Evolutionary conservation across 2,797 vertebrate species (phyloP), one percentile per base, ranked within the genome.

Genomic region (Liasis olivaceus): DNA sequence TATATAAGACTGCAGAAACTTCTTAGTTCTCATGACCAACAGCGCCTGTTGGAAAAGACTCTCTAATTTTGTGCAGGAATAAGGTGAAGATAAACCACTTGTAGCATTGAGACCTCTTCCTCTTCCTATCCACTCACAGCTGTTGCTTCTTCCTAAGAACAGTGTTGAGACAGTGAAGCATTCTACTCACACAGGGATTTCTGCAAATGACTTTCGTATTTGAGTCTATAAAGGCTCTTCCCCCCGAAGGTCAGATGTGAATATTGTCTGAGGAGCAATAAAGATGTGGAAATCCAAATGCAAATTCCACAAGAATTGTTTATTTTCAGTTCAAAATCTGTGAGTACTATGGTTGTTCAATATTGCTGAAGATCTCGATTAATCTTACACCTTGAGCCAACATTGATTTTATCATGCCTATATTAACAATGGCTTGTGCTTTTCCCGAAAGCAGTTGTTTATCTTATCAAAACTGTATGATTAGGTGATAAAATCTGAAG

Each of bases 401-500:
- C 64, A 92, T 95, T 93, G 22, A 94, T 64, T 26, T 86, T 3
- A 56, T n/a, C 0, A 0, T 91, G 60, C 62, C 3, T 92, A 14
- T 17, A 54, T n/a, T 4, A 31, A 92, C 89, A 3, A 86, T 72
- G 90, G 91, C 66, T 93, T 31, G 5, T 91, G 0, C 69, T 93
- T 95, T 91, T 94, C 91, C 88, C 17, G 81, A 91, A 85, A 95
- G 15, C 51, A 93, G 51, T 0, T 7, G 84, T 24, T 63, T 64
- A 54, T 54, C 13, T 36, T 85, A 24, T 22, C 28, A 22, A 90
- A 90, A 95, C 86, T 15, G 31, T 1, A 31, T 86, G 93, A 90
- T 88, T 92, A 8, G 64, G 64, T 91, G 89, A 14, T 11, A 94
- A 87, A 93, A 91, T 94, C 85, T 92, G 88, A 15, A 28, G 22